A percentile compares a stretch with the other conserved stretches of the same genome.
Evolutionary conservation across 2,888 invertebrate species (phyloP).

Genomic region (Syrista parreyssii): DNA sequence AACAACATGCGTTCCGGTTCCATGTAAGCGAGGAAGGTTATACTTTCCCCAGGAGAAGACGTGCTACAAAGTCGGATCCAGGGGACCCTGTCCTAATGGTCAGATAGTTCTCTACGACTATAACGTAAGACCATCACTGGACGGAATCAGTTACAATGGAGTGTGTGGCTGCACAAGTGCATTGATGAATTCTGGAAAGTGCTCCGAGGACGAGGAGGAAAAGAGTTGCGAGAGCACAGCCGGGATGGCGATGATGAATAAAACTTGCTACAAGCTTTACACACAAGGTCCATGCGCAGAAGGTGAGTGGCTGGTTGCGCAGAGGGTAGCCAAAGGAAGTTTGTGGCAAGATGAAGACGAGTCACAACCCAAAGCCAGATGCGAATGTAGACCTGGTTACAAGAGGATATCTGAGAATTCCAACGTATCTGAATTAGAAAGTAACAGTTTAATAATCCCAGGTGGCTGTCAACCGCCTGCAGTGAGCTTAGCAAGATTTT

Average conservation of each 20-base stretch:
- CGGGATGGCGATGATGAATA: conserved; percentile 75
- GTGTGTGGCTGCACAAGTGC: conserved; percentile 78
- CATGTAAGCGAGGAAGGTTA: conserved; percentile 80
- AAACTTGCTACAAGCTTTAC: conserved; percentile 81
- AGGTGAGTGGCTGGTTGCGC: conserved; percentile 77
- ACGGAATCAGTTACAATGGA: conserved; percentile 86
- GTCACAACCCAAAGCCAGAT: conserved; percentile 67
- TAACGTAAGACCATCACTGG: conserved; percentile 79
- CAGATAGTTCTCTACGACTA: conserved; percentile 86
- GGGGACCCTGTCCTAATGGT: conserved; percentile 79
- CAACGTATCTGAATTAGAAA: conserved; percentile 57
- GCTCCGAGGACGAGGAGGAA: conserved; percentile 53
- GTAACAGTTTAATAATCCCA: conserved; percentile 46
- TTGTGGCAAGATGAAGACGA: conserved; percentile 49
- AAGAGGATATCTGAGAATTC: conserved; percentile 56
- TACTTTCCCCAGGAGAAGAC: conserved; percentile 80
- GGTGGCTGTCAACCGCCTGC: conserved; percentile 73
- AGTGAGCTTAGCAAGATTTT: conserved; percentile 74
- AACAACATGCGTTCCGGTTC: conserved; percentile 76
- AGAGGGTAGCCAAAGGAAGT: conserved; percentile 61
- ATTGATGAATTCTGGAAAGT: conserved; percentile 55
- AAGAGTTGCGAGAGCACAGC: conserved; percentile 71
- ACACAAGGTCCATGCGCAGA: conserved; percentile 81
- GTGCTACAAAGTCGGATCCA: conserved; percentile 83
- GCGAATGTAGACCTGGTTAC: conserved; percentile 80